Percentiles rank a stretch among this genome's conserved stretches.
Conservation (phyloP, 2,113 vertebrate species). For the Microcebus tavaratra region DNA sequence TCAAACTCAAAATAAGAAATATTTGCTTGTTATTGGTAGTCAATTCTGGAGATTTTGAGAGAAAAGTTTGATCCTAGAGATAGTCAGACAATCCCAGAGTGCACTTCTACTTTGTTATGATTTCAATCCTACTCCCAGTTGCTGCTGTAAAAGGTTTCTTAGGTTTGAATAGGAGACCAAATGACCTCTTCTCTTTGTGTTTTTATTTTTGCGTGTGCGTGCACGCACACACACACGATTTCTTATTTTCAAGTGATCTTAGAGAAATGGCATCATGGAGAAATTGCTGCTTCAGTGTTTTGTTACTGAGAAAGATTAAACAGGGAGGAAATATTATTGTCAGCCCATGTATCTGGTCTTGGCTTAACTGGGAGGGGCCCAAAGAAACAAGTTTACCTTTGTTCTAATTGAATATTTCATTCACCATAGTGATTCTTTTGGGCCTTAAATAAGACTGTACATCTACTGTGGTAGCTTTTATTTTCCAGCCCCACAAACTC, state of each 20-base stretch:
- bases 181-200: neutral
- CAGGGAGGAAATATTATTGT: neutral
- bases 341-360: neutral
- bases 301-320: neutral
- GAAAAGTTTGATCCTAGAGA: neutral
- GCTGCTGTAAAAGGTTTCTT: neutral
- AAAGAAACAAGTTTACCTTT: neutral
- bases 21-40: neutral
- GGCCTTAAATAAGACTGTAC: neutral
- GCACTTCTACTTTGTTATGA: neutral
- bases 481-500: neutral
- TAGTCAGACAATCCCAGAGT: neutral
- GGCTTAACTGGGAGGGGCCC: neutral
- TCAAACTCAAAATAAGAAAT: neutral
- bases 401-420: neutral
- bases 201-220: neutral
- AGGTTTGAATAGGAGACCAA: neutral
- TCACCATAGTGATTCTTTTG: neutral
- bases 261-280: neutral
- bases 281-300: neutral
- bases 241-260: neutral
- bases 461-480: neutral
- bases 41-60: neutral
- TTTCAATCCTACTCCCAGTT: neutral
- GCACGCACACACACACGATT: neutral